These are phyloP conservation scores for Anoplius nigerrimus DNA, from an alignment of 2,888 invertebrate genomes.

Conservation along the genomic window DNA sequence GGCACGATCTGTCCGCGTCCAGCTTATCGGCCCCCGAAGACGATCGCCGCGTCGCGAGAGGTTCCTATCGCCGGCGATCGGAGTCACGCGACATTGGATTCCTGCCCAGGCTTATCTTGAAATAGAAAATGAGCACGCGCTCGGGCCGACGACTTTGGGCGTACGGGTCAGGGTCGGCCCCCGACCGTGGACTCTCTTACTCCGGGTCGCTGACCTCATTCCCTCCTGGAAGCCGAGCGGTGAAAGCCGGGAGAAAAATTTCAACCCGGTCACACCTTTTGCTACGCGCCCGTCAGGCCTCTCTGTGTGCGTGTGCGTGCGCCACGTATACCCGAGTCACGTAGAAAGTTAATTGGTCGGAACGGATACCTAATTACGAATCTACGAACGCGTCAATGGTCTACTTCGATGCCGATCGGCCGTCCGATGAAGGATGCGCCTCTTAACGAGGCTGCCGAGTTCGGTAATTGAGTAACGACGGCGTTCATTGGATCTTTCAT, in stretches of 20 bases:
- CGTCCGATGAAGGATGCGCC: not conserved
- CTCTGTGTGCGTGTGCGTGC: too few species aligned
- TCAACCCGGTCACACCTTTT: slow-evolving; percentile 53
- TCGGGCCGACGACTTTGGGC: slow-evolving; percentile 20
- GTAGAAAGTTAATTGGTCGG: slow-evolving; percentile 56
- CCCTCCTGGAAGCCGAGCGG: slow-evolving; percentile 53
- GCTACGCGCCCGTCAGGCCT: not conserved
- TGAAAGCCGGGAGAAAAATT: slow-evolving; percentile 57
- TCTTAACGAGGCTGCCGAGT: not conserved
- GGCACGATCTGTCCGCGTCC: not conserved
- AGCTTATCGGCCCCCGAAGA: too few species aligned
- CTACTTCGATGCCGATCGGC: not conserved
- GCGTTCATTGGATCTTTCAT: not conserved
- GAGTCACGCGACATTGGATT: not conserved
- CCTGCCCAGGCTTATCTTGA: slow-evolving; percentile 3
- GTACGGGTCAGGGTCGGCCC: slow-evolving; percentile 67
- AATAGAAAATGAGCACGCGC: slow-evolving; percentile 12
- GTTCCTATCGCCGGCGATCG: not conserved
- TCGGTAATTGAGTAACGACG: not conserved
- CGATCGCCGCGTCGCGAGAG: not conserved
- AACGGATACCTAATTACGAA: slow-evolving; percentile 25
- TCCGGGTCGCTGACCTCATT: slow-evolving; percentile 69
- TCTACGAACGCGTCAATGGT: slow-evolving; percentile 11
- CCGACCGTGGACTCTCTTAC: slow-evolving; percentile 41
- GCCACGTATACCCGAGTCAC: slow-evolving; percentile 29